Percentiles rank a stretch among this genome's conserved stretches.
Conservation (phyloP, 2,113 vertebrate species). For the Ciconia boyciana region DNA sequence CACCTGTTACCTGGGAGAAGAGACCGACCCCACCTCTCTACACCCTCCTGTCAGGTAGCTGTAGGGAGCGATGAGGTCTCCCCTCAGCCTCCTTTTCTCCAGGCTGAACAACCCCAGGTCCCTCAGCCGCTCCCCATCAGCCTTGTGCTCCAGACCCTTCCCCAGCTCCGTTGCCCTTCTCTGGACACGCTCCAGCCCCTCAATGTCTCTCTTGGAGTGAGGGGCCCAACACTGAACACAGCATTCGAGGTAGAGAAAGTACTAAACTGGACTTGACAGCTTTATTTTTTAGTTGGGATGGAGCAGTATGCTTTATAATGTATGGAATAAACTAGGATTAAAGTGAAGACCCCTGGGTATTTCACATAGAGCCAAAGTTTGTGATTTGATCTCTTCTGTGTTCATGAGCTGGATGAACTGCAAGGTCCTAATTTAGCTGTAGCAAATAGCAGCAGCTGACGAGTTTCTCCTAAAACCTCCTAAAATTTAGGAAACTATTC, state of each 20-base stretch:
- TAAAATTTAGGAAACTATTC: background rate
- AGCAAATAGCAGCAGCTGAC: background rate
- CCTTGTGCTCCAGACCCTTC: too few species aligned
- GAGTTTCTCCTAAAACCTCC: background rate
- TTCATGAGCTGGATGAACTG: background rate
- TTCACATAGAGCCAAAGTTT: background rate
- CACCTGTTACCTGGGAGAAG: too few species aligned
- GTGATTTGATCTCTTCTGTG: conserved; percentile 21
- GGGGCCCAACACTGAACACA: too few species aligned
- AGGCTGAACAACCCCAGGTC: too few species aligned
- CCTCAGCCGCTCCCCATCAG: too few species aligned
- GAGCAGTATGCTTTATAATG: background rate
- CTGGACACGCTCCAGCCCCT: too few species aligned
- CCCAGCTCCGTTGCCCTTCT: too few species aligned
- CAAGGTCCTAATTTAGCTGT: conserved; percentile 15
- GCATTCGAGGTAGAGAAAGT: background rate
- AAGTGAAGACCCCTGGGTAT: background rate
- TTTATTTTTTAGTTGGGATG: background rate
- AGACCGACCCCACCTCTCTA: too few species aligned
- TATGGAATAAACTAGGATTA: background rate
- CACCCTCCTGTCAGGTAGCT: too few species aligned
- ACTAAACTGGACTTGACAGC: background rate
- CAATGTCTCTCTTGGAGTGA: too few species aligned
- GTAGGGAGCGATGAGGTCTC: too few species aligned
- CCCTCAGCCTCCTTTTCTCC: too few species aligned